Evolutionary conservation across 2,888 invertebrate species (phyloP), one percentile per base, ranked within the genome.

Genomic region (Apamea epomidion): DNA sequence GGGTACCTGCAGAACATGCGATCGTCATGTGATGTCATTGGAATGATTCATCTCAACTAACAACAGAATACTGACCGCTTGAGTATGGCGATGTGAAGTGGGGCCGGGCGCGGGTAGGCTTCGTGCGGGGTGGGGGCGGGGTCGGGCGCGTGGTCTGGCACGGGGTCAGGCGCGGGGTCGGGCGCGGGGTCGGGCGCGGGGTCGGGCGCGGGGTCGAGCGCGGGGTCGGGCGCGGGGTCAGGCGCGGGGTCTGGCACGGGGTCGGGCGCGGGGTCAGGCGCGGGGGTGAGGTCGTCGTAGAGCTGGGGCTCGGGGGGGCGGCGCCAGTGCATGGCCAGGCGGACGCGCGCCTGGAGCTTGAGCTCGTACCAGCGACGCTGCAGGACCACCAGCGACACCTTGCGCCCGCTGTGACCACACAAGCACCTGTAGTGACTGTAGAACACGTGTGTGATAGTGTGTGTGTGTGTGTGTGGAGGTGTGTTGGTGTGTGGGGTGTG

Each of bases 331-430:
- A 69, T 78, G n/a, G 76, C 82, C 18, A 82, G 75, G 60, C 81
- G 76, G 42, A 25, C 37, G 54, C 88, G 82, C 82, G 91, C 78
- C 76, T 86, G 87, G 42, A 48, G 62, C 89, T 91, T 91, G 76
- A 93, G 88, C 87, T 92, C 92, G 89, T 87, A 84, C 93, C 93
- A 93, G 79, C 93, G 93, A 37, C 92, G 91, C 89, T 93, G 93
- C 85, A 93, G 89, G 83, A 89, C 84, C 80, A 93, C 79, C 42
- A 88, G 75, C 21, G 92, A 89, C 81, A 78, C 83, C 64, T 16
- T 10, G 37, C 80, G 84, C 7, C 87, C 87, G 42, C 86, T 88
- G 83, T 12, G 8, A 42, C n/a, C 75, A 68, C n/a, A 64, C n/a
- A 37, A 64, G 25, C 25, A 54, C 37, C 7, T 76, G 42, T 76